Evolutionary conservation across 2,113 vertebrate species (phyloP), one percentile per base, ranked within the genome.

Genomic region (Lophotis ruficrista): DNA sequence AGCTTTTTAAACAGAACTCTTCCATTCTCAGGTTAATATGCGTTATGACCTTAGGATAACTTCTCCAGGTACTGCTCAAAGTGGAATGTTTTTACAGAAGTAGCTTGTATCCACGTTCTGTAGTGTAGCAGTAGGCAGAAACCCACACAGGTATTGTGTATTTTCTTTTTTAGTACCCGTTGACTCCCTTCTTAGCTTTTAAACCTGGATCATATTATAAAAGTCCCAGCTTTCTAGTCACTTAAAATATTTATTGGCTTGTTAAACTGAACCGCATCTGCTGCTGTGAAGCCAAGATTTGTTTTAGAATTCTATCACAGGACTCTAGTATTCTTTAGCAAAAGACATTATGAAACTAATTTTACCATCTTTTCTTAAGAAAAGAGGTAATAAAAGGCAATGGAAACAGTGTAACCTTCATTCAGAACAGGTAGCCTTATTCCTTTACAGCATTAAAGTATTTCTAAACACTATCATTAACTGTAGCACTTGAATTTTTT

Each of bases 231-330:
- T 94, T 87, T 83, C 66, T 33, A 79, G 66, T 91, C 84, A 76
- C 85, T 87, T 77, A 21, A 82, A 90, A 65, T 65, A 85, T 93
- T 90, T 83, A 87, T 93, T 94, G 77, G 30, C 56, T 94, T 64
- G 76, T 95, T 96, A 94, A 95, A 75, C 24, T 14, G 30, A 94
- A 89, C 71, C n/a, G 20, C 38, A 37, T 89, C 56, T 83, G 90
- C 90, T 93, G 64, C 81, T 85, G 35, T 25, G 50, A 57, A 85
- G 57, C 71, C 58, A 47, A 47, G 43, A 53, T 71, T 88, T 88
- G 50, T 6, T 70, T 71, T 35, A 71, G 43, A 51, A 58, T 56
- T 86, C 19, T 64, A 14, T 57, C 33, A n/a, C 17, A 28, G 56
- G 37, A 54, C 31, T 92, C 9, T 8, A 3, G 3, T 35, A 8